phyloP scores from a whole-genome alignment of 2,888 invertebrate species.

The Germaria angustata region DNA sequence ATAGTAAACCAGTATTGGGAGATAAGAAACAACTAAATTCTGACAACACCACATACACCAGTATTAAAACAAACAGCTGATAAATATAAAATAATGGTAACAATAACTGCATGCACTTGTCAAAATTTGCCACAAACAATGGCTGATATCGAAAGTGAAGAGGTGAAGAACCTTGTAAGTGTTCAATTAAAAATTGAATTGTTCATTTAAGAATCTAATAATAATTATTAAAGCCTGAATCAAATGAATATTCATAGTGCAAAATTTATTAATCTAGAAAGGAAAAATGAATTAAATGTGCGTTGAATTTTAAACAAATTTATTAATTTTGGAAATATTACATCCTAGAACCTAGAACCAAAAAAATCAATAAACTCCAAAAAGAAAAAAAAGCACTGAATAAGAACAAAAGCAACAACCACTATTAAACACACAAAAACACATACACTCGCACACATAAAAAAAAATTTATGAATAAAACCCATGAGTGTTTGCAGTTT shows the following conservation, averaged over 20 bases:
- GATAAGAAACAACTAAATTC: too few species aligned
- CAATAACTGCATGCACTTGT: slow-evolving; percentile 38
- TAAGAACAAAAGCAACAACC: slow-evolving; percentile 35
- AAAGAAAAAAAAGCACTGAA: slow-evolving; percentile 24
- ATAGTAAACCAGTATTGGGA: too few species aligned
- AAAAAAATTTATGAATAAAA: not conserved
- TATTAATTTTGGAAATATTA: slow-evolving; percentile 10
- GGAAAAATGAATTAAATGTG: not conserved
- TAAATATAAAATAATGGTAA: slow-evolving; percentile 13
- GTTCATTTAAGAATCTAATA: slow-evolving; percentile 82
- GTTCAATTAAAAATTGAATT: slow-evolving; percentile 82
- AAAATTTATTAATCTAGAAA: not conserved
- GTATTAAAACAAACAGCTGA: too few species aligned
- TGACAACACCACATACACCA: too few species aligned
- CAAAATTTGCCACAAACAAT: slow-evolving; percentile 77
- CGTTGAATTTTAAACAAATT: not conserved
- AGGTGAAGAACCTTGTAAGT: slow-evolving; percentile 81
- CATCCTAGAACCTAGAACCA: slow-evolving; percentile 21
- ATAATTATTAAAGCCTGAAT: slow-evolving; percentile 3
- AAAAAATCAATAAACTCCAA: slow-evolving; percentile 45
- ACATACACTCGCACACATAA: not conserved
- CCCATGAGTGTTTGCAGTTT: not conserved
- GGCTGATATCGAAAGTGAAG: slow-evolving; percentile 89
- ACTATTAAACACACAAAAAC: not conserved
- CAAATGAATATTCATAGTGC: not conserved